A percentile compares a stretch with the other conserved stretches of the same genome.
phyloP scores from a whole-genome alignment of 2,797 vertebrate species.

The Sebastes melanostomus region DNA sequence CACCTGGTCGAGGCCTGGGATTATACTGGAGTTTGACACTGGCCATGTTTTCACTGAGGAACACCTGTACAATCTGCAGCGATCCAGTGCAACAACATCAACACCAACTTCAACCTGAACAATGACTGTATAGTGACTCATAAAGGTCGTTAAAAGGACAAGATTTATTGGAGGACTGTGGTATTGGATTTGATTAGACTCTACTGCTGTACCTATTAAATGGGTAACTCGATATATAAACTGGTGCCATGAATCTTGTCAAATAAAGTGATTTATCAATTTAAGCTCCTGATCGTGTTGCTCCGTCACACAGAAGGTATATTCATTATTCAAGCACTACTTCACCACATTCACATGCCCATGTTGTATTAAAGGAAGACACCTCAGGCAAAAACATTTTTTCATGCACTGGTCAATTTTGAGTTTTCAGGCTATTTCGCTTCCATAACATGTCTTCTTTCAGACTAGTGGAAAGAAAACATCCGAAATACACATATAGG shows the following conservation, averaged over 20 bases:
- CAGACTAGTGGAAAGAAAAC: too few species aligned
- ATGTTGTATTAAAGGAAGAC: neutral
- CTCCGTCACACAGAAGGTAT: neutral
- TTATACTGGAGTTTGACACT: neutral
- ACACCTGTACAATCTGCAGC: neutral
- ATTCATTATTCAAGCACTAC: neutral
- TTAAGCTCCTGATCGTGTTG: neutral
- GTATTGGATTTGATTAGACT: neutral
- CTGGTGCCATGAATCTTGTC: neutral
- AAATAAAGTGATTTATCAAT: slow-evolving; percentile 9
- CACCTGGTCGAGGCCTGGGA: neutral
- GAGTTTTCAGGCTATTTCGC: too few species aligned
- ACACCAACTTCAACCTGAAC: neutral
- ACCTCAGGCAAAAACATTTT: too few species aligned
- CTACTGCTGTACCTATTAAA: slow-evolving; percentile 2
- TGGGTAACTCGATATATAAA: neutral
- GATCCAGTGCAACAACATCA: neutral
- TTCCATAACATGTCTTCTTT: too few species aligned
- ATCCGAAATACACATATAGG: too few species aligned
- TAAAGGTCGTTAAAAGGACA: neutral
- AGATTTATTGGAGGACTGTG: neutral
- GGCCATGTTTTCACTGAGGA: neutral
- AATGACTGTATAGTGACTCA: neutral
- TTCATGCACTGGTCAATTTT: too few species aligned
- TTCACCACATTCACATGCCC: neutral